Evolutionary conservation across 2,888 invertebrate species (phyloP), one percentile per base, ranked within the genome.

Genomic region (Ganaspis brasiliensis): DNA sequence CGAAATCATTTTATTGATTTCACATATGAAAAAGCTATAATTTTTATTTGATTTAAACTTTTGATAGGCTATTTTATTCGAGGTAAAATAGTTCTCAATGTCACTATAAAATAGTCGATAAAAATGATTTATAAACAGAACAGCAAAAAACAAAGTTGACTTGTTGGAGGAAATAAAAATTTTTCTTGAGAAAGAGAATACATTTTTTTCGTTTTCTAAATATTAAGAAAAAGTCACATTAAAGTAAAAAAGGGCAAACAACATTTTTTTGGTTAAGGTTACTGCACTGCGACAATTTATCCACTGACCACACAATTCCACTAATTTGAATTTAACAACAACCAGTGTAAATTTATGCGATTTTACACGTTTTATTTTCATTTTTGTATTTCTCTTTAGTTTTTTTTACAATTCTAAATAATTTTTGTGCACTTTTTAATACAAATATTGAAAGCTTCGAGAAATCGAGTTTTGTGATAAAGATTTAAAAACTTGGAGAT

Each of bases 281-380:
- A 82, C 84, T 75, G 86, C 86, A 86, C 83, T 86, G 86, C 86
- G 86, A 84, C 84, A 85, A 78, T 81, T 78, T 72, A 59, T 75
- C 81, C 79, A 79, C 82, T 75, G 78, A 78, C 84, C 81, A 35
- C 75, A 59, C 72, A 37, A 72, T 74, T 76, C 75, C 72, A 79
- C 80, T 75, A 78, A 81, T 75, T 77, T 10, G n/a, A 16, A 49
- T 75, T 77, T 74, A 67, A 45, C 57, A 31, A 26, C 35, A 40
- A 67, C 67, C 31, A 56, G 72, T 74, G 57, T 59, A 67, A 49
- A 59, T 70, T 73, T 70, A 55, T 76, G 19, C 63, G 52, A 55
- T 56, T 72, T 35, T 59, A n/a, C n/a, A n/a, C n/a, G n/a, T n/a
- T n/a, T n/a, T n/a, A n/a, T n/a, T n/a, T n/a, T n/a, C n/a, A n/a